phyloP scores from a whole-genome alignment of 2,113 vertebrate genomes.

The Isurus oxyrinchus region DNA sequence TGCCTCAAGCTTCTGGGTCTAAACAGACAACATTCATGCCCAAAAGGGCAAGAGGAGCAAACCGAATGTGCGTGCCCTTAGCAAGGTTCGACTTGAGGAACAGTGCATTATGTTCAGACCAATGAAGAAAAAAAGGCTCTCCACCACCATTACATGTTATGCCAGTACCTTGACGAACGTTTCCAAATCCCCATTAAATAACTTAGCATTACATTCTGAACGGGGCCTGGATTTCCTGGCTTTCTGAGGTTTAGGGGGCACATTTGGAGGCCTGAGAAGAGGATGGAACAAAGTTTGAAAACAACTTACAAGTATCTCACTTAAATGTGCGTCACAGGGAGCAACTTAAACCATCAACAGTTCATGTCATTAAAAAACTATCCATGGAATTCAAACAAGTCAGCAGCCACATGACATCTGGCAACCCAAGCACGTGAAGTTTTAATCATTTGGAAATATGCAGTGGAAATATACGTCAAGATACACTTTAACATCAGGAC shows the following conservation, averaged over 20 bases:
- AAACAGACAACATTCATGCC: conserved; percentile 46
- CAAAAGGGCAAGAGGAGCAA: background rate
- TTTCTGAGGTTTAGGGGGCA: conserved; percentile 80
- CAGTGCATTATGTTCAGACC: background rate
- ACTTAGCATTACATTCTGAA: conserved; percentile 85
- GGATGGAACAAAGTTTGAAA: conserved; percentile 26
- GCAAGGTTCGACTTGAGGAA: background rate
- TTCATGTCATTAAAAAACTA: background rate
- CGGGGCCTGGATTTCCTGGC: conserved; percentile 77
- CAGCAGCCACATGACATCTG: background rate
- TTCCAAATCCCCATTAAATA: conserved; percentile 96
- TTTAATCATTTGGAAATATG: background rate
- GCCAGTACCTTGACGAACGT: conserved; percentile 86
- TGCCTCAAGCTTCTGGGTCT: conserved; percentile 55
- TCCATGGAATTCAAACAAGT: background rate
- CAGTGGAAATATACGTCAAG: background rate
- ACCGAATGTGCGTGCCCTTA: too few species aligned
- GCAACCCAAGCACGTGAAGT: background rate
- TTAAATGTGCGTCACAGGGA: too few species aligned
- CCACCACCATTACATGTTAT: conserved; percentile 50
- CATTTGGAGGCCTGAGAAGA: conserved; percentile 79
- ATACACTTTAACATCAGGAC: background rate
- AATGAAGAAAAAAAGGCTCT: background rate
- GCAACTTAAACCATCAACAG: background rate
- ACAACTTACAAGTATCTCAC: background rate